Evolutionary conservation across 1,140 invertebrate species (phyloP).

Genomic region (Stenopsyche tienmushanensis): DNA sequence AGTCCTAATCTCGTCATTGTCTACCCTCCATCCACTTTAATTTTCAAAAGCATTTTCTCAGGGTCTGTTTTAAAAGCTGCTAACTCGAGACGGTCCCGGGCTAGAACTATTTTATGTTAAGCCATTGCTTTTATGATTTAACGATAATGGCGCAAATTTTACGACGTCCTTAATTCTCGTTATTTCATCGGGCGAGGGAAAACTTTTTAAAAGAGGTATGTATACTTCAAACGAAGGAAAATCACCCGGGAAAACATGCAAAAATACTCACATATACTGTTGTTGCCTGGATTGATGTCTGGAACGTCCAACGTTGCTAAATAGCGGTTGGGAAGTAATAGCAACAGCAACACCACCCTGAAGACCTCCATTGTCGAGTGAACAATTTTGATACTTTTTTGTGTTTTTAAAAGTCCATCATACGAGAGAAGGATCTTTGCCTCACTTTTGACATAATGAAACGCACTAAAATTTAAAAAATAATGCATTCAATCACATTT

Average conservation of each 20-base stretch:
- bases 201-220: neutral
- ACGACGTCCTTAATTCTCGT: slow-evolving; percentile 5
- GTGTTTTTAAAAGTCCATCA: no score
- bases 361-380: slow-evolving; percentile 16
- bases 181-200: neutral
- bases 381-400: no score
- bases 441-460: no score
- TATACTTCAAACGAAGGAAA: neutral
- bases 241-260: neutral
- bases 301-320: slow-evolving; percentile 32
- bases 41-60: neutral
- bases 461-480: no score
- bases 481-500: no score
- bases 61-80: neutral
- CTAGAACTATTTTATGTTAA: neutral
- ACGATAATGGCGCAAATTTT: slow-evolving; percentile 21
- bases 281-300: slow-evolving; percentile 39
- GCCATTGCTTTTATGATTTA: slow-evolving; percentile 17
- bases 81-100: neutral
- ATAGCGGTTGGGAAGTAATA: slow-evolving; percentile 10
- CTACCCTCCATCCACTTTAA: slow-evolving; percentile 5
- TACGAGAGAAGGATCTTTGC: no score
- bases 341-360: slow-evolving; percentile 11
- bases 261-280: slow-evolving; percentile 35
- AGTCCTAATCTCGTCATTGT: slow-evolving; percentile 7